Evolutionary conservation across 2,113 vertebrate species (phyloP).

Genomic region (Crypturellus undulatus): DNA sequence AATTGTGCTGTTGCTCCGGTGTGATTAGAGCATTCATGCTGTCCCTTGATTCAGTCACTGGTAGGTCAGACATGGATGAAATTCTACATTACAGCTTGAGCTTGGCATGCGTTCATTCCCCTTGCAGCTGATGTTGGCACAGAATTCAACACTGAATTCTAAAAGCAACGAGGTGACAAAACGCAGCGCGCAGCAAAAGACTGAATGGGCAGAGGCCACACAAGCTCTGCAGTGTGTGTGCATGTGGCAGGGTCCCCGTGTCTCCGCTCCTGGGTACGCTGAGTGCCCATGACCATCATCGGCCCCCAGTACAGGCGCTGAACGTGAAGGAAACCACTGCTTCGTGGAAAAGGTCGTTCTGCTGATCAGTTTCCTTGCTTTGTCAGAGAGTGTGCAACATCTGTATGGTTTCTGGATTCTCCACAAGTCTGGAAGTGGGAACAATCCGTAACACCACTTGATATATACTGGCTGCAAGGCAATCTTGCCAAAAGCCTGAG

Average conservation of each 20-base stretch:
- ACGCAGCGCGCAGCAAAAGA: not conserved
- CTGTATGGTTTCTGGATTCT: not conserved
- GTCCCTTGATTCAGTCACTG: not conserved
- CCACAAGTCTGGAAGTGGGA: not conserved
- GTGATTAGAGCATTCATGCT: not conserved
- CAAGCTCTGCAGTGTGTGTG: not conserved
- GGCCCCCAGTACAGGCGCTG: not conserved
- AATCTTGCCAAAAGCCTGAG: not conserved
- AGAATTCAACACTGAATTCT: not conserved
- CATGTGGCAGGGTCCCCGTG: not conserved
- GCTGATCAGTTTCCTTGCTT: not conserved
- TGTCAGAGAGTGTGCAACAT: not conserved
- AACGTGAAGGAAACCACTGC: not conserved
- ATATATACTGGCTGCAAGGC: not conserved
- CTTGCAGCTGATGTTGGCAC: not conserved
- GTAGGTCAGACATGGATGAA: not conserved
- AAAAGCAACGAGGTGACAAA: not conserved
- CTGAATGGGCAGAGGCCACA: not conserved
- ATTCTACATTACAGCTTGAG: not conserved
- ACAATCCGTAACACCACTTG: not conserved
- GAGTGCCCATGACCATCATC: not conserved
- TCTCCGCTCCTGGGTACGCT: not conserved
- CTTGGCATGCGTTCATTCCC: not conserved
- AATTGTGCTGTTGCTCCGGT: not conserved
- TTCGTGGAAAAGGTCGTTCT: not conserved